phyloP scores from a whole-genome alignment of 2,888 invertebrate species.

The Seira sanloemensis region DNA sequence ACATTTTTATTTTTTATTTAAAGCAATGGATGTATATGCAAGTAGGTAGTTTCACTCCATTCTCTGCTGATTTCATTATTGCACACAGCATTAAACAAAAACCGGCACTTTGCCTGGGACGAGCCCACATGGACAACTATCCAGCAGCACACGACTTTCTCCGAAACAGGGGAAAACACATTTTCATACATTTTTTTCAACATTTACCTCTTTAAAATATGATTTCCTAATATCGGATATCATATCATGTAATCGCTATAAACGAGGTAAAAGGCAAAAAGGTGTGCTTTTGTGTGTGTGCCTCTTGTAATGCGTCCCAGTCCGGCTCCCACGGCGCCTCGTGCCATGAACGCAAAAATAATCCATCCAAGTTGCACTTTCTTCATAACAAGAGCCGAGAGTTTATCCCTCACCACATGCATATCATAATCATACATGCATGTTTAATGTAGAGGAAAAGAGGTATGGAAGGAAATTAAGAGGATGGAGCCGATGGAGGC shows the following conservation, averaged over 20 bases:
- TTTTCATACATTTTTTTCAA: neutral
- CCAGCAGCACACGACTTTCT: constrained; percentile 28
- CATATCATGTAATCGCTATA: neutral
- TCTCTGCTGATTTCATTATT: neutral
- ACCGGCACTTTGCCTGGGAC: too few species aligned
- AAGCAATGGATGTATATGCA: neutral
- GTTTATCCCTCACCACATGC: too few species aligned
- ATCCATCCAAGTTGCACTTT: neutral
- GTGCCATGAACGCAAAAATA: neutral
- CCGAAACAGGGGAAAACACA: constrained; percentile 24
- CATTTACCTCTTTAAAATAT: neutral
- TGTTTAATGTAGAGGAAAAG: neutral
- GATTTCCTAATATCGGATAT: neutral
- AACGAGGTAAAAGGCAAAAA: neutral
- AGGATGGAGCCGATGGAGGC: too few species aligned
- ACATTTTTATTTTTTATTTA: neutral
- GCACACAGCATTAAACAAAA: neutral
- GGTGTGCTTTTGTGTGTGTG: neutral
- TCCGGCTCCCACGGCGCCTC: neutral
- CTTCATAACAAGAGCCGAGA: too few species aligned
- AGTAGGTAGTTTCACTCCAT: constrained; percentile 21
- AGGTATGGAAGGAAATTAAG: too few species aligned
- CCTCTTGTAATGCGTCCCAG: too few species aligned
- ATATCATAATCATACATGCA: too few species aligned
- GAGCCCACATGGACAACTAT: neutral